Evolutionary conservation across 2,797 vertebrate species (phyloP).

Genomic region (Spinus olivaceus): DNA sequence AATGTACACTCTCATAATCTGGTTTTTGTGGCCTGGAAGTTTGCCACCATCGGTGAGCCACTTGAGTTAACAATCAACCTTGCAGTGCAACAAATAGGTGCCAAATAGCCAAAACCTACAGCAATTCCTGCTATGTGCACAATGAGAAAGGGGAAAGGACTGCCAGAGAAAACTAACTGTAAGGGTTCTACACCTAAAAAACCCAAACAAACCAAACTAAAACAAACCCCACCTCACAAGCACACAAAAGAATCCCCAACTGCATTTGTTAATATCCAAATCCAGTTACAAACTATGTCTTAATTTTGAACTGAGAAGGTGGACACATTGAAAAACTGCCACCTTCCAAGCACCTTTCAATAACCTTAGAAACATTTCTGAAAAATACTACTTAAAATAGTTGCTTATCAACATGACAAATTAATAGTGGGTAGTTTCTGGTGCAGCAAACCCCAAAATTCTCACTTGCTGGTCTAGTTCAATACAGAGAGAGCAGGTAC

Average conservation of each 20-base stretch:
- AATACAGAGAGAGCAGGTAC: not conserved
- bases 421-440: not conserved
- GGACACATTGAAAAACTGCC: not conserved
- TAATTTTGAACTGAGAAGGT: not conserved
- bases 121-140: not conserved
- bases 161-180: not conserved
- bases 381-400: not conserved
- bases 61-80: not conserved
- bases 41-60: not conserved
- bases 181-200: not conserved
- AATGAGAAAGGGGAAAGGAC: not conserved
- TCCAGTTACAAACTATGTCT: not conserved
- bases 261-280: not conserved
- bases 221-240: not conserved
- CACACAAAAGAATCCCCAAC: not conserved
- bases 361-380: not conserved
- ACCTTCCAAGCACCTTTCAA: not conserved
- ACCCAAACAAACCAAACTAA: not conserved
- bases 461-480: not conserved
- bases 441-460: not conserved
- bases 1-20: not conserved
- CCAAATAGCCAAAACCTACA: not conserved
- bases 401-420: not conserved
- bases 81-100: not conserved
- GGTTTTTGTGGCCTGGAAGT: not conserved